phyloP scores from a whole-genome alignment of 2,888 invertebrate species.

The Sphaerophoria taeniata region DNA sequence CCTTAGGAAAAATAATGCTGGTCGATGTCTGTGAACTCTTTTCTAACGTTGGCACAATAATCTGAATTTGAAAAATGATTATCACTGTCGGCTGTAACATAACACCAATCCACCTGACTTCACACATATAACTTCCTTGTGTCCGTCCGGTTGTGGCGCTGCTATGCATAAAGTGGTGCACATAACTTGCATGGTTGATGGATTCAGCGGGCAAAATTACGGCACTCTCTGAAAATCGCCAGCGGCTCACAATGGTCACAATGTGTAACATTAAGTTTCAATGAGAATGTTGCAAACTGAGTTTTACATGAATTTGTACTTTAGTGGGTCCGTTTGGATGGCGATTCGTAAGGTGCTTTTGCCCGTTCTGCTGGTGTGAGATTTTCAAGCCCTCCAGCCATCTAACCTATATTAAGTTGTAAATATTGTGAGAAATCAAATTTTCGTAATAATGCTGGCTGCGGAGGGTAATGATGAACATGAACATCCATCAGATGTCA shows the following conservation, averaged over 20 bases:
- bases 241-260: constrained; percentile 66
- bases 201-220: constrained; percentile 69
- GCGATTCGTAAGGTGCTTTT: constrained; percentile 38
- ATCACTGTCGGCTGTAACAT: constrained; percentile 39
- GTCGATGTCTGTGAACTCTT: constrained; percentile 16
- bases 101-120: constrained; percentile 58
- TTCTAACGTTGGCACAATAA: constrained; percentile 47
- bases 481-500: constrained; percentile 37
- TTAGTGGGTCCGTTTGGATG: constrained; percentile 4
- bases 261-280: constrained; percentile 58
- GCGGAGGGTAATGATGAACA: background rate
- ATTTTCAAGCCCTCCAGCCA: constrained; percentile 20
- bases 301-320: constrained; percentile 70
- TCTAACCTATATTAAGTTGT: constrained; percentile 20
- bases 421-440: constrained; percentile 59
- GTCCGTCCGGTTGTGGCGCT: constrained; percentile 19
- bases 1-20: constrained; percentile 27
- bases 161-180: background rate
- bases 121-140: constrained; percentile 54
- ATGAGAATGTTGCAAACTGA: constrained; percentile 44
- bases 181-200: constrained; percentile 55
- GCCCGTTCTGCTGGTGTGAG: constrained; percentile 64
- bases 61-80: constrained; percentile 68
- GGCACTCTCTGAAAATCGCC: constrained; percentile 61
- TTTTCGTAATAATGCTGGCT: constrained; percentile 56